Base-by-base conservation (phyloP, 2,113 vertebrate genomes). In the Haplochromis burtoni region DNA sequence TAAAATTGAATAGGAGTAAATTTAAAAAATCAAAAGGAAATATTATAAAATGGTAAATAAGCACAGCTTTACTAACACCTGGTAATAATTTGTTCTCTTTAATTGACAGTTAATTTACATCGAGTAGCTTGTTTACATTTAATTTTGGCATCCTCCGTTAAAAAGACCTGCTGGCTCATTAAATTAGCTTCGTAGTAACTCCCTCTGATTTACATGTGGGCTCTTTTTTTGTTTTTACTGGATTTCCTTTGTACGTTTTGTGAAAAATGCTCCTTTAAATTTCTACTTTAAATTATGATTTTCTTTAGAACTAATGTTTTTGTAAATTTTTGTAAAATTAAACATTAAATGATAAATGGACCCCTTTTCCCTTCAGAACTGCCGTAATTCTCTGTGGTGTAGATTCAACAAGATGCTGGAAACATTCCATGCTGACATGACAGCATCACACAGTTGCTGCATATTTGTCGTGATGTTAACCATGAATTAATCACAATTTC, bases 381-480 rank as follows among this genome's bases (percentile, higher is more conserved):
- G 19, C 19, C 3, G 0, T 68, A 38, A 68, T 68, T 68, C 63
- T 68, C 33, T 21, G 33, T 13, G 19, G 4, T 1, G 2, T 38
- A 68, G 19, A 68, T 68, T 38, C 33, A 68, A 68, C 63, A 68
- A 68, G 63, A 13, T 68, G 33, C 63, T 68, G 33, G 33, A 38
- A 68, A 38, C 19, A 8, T n/a, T 5, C 2, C 11, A 13, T 68
- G 4, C 33, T 38, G 19, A 38, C 63, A 68, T 38, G 63, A 68
- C 19, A 38, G 61, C 33, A 21, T 68, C 61, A 68, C 11, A 68
- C 19, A 21, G 33, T 40, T 68, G 63, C 63, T 68, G 19, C 19
- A 14, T 0, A 40, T 38, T 40, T 68, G 7, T 40, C 0, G 0
- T 13, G 33, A 38, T 68, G 4, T 68, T 40, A 68, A 1, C 1